These are phyloP conservation scores for Acrobasis suavella DNA, from an alignment of 2,888 invertebrate species.

Conservation along the genomic window DNA sequence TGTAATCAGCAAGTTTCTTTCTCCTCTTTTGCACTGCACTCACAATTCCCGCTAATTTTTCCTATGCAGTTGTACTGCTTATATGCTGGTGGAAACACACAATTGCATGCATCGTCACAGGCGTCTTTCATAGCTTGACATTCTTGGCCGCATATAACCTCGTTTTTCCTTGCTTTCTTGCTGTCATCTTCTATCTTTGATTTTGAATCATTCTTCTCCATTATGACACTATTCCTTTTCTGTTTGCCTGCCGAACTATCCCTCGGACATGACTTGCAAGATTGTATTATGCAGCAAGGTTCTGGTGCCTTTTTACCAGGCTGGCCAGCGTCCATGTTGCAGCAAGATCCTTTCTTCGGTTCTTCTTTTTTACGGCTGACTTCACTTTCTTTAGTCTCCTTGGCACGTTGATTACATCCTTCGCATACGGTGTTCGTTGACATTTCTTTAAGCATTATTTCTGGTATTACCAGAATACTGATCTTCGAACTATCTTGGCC, in stretches of 20 bases:
- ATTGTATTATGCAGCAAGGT: neutral
- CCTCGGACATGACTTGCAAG: neutral
- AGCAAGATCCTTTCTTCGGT: neutral
- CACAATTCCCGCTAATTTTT: constrained; percentile 47
- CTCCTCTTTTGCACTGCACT: constrained; percentile 33
- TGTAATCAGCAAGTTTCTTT: neutral
- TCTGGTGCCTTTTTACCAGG: neutral
- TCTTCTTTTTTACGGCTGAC: neutral
- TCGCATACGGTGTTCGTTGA: neutral
- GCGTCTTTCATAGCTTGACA: neutral
- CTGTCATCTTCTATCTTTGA: neutral
- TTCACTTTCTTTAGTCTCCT: neutral
- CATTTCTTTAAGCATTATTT: neutral
- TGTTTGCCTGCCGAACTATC: too few relatives aligned
- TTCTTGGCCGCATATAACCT: too few relatives aligned
- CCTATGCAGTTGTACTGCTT: constrained; percentile 49
- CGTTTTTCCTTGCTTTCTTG: neutral
- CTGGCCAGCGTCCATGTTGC: neutral
- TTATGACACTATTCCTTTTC: too few relatives aligned
- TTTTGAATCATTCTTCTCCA: too few relatives aligned
- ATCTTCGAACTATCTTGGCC: neutral
- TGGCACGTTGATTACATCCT: too few relatives aligned
- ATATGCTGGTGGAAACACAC: constrained; percentile 51
- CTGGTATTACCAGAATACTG: neutral
- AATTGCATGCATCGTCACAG: constrained; percentile 25